These are phyloP conservation scores for Rhodeus uyekii DNA, from an alignment of 2,797 vertebrate species.

Conservation along the genomic window DNA sequence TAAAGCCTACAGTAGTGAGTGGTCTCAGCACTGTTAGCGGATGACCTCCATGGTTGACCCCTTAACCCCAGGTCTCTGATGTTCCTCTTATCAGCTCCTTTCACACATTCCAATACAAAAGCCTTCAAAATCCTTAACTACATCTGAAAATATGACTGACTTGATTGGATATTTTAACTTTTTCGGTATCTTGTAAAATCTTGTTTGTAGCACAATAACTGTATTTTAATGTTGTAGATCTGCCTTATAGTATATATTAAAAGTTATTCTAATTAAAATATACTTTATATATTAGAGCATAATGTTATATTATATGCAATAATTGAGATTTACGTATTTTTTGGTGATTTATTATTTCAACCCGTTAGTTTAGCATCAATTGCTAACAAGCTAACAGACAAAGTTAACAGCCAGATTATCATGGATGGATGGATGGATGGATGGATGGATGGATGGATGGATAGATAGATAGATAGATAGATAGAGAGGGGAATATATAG, in stretches of 20 bases:
- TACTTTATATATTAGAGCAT: not conserved
- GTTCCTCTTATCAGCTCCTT: slow-evolving; percentile 35
- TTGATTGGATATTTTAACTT: not conserved
- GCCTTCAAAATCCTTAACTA: slow-evolving; percentile 10
- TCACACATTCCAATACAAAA: slow-evolving; percentile 27
- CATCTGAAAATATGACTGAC: slow-evolving; percentile 18
- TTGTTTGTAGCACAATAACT: not conserved
- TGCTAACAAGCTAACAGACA: not conserved
- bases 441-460: not conserved
- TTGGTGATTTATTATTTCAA: not conserved
- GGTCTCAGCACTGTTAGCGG: slow-evolving; percentile 18
- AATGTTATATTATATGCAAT: not conserved
- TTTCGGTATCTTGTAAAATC: not conserved
- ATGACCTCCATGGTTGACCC: slow-evolving; percentile 27
- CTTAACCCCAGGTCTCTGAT: slow-evolving; percentile 4
- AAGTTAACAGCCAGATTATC: not conserved
- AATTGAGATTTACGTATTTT: not conserved
- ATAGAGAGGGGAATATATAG: no score
- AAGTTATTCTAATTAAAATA: not conserved
- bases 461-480: not conserved
- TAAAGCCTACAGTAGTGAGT: slow-evolving; percentile 19
- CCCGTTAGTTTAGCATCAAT: not conserved
- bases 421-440: no score
- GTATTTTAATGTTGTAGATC: not conserved
- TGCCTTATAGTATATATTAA: not conserved